Percentiles rank a stretch among this genome's conserved stretches.
These are phyloP conservation scores for Amphipoea lucens DNA, from an alignment of 2,888 invertebrate species.

Conservation along the genomic window DNA sequence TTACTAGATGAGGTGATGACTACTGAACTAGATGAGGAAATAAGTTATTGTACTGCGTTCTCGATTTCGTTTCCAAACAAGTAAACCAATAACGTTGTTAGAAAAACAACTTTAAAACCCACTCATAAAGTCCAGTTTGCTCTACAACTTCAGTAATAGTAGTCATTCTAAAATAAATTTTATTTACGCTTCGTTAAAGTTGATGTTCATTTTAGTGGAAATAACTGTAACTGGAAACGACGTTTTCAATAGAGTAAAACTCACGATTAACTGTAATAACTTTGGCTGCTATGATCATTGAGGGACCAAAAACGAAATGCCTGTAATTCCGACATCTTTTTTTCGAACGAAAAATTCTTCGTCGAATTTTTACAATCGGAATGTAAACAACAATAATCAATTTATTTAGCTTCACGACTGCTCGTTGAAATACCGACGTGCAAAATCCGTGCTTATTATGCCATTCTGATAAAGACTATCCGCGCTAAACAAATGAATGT, in stretches of 20 bases:
- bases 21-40: neutral
- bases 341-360: neutral
- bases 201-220: neutral
- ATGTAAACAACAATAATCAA: slow-evolving; percentile 12
- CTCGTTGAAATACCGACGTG: slow-evolving; percentile 66
- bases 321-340: too few relatives aligned
- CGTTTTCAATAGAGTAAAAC: too few relatives aligned
- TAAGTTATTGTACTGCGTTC: neutral
- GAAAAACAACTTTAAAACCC: neutral
- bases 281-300: neutral
- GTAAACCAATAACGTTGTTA: neutral
- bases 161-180: neutral
- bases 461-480: slow-evolving; percentile 36
- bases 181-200: neutral
- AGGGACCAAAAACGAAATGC: too few relatives aligned
- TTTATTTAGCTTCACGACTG: slow-evolving; percentile 10
- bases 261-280: neutral
- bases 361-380: slow-evolving; percentile 3
- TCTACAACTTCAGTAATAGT: neutral
- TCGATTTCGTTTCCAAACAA: neutral
- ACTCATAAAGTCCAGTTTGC: neutral
- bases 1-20: too few relatives aligned
- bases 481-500: neutral
- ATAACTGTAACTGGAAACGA: neutral
- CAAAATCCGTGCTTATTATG: slow-evolving; percentile 60